A percentile compares a stretch with the other conserved stretches of the same genome.
Conservation (phyloP, 2,797 vertebrate species). For the Coregonus sp. region DNA sequence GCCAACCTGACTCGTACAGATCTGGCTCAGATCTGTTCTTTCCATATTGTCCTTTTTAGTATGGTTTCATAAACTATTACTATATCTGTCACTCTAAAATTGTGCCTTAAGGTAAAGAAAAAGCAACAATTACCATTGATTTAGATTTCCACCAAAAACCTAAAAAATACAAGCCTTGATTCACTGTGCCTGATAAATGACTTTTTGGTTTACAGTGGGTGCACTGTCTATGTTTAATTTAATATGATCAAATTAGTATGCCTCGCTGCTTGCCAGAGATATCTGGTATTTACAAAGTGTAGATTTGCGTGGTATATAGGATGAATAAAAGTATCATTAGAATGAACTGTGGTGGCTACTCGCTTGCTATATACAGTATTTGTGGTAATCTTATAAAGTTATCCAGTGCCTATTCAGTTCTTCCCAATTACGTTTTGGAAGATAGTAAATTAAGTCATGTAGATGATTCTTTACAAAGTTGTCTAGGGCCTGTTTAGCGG, state of each 20-base stretch:
- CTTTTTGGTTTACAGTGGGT: not conserved
- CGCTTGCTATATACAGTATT: too few species aligned
- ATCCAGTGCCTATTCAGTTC: too few species aligned
- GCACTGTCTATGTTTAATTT: not conserved
- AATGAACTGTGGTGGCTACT: too few species aligned
- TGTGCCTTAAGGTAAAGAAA: not conserved
- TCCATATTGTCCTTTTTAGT: not conserved
- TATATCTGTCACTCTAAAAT: not conserved
- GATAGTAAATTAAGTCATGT: too few species aligned
- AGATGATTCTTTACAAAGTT: too few species aligned
- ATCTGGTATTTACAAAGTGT: not conserved
- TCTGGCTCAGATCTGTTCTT: not conserved
- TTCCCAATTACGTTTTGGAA: too few species aligned
- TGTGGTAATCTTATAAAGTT: too few species aligned
- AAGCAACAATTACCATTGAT: not conserved
- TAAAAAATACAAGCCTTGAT: not conserved
- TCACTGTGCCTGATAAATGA: not conserved
- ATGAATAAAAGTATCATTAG: not conserved
- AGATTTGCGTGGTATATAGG: not conserved
- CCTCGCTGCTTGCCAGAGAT: not conserved
- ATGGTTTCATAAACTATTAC: not conserved
- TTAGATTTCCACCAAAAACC: not conserved
- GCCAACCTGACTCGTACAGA: not conserved
- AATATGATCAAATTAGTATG: not conserved
- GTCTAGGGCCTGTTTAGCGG: too few species aligned